Conservation (phyloP, 1,140 invertebrate genomes). For the Drosophila hydei region DNA sequence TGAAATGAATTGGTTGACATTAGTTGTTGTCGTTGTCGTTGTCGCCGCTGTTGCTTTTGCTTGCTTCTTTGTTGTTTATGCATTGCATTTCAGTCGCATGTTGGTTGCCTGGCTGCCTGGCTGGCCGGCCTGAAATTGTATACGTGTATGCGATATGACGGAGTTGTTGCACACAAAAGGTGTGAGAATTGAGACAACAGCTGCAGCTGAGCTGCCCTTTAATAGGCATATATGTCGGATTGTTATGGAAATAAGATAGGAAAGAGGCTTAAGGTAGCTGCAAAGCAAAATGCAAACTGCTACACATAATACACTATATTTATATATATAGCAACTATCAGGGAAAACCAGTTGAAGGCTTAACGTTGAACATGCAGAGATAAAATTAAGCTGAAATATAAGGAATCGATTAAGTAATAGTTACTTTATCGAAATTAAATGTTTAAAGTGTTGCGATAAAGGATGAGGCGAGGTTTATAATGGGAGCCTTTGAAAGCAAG, state of each 20-base stretch:
- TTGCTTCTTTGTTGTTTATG: conserved; percentile 28
- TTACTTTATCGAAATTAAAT: background rate
- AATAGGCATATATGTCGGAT: conserved; percentile 78
- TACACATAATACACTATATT: conserved; percentile 17
- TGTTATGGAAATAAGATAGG: conserved; percentile 64
- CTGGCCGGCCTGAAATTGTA: conserved; percentile 66
- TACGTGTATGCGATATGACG: conserved; percentile 32
- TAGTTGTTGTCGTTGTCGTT: conserved; percentile 57
- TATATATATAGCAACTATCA: conserved; percentile 4
- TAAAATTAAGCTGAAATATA: background rate
- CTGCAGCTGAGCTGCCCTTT: conserved; percentile 74
- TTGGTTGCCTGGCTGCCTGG: too few relatives aligned
- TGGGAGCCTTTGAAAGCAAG: too few relatives aligned
- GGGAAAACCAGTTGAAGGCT: background rate
- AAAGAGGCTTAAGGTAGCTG: conserved; percentile 11
- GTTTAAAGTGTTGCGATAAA: background rate
- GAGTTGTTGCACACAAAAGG: conserved; percentile 34
- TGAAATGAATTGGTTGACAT: conserved; percentile 81
- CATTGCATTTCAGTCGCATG: conserved; percentile 8
- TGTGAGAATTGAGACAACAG: conserved; percentile 69
- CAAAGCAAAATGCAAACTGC: conserved; percentile 8
- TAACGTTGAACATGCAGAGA: background rate
- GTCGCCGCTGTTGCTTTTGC: conserved; percentile 19
- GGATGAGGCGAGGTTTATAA: too few relatives aligned
- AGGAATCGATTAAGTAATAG: conserved; percentile 5